phyloP scores from a whole-genome alignment of 2,797 vertebrate genomes.

The Rhinichthys osculus region DNA sequence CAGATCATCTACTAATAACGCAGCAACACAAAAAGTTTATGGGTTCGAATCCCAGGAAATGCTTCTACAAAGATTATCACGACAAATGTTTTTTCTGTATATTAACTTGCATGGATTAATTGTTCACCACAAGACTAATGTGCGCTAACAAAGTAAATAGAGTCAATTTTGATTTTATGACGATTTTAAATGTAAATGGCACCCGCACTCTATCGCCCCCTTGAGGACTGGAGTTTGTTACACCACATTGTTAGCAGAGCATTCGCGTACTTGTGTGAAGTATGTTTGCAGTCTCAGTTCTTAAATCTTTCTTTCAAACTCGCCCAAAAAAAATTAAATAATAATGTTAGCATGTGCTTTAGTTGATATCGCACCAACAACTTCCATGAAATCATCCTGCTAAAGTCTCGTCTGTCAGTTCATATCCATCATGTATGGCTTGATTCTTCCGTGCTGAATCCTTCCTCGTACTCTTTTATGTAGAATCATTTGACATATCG shows the following conservation, averaged over 20 bases:
- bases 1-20: too few relatives aligned
- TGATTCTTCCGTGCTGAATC: constrained; percentile 33
- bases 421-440: constrained; percentile 55
- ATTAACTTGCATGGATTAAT: too few relatives aligned
- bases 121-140: too few relatives aligned
- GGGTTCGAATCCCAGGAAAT: too few relatives aligned
- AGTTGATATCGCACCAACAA: constrained; percentile 14
- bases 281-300: neutral
- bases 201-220: neutral
- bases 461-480: constrained; percentile 65
- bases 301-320: constrained; percentile 10
- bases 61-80: too few relatives aligned
- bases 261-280: neutral
- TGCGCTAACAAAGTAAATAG: too few relatives aligned
- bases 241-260: neutral
- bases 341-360: neutral
- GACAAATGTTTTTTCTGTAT: too few relatives aligned
- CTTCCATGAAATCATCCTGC: neutral
- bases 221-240: neutral
- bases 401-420: constrained; percentile 20
- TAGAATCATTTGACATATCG: constrained; percentile 62
- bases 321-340: neutral
- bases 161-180: too few relatives aligned
- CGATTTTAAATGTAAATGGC: neutral
- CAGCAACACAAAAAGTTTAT: too few relatives aligned